These are phyloP conservation scores for Dinothrombium tinctorium DNA, from an alignment of 1,140 invertebrate species.

Conservation along the genomic window DNA sequence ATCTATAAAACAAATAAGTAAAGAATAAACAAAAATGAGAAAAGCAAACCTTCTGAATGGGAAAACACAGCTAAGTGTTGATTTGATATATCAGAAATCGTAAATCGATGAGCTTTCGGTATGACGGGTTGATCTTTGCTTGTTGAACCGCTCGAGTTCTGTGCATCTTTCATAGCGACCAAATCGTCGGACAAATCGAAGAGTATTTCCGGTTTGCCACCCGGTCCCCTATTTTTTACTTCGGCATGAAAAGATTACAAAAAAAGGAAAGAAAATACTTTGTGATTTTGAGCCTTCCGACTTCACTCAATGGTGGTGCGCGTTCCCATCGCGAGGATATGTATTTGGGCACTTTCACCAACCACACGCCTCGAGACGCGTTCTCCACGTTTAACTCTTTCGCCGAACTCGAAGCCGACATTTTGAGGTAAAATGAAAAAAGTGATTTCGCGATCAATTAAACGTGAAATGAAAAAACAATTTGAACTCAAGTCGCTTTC, in stretches of 20 bases:
- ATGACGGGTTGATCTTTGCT: conserved; percentile 36
- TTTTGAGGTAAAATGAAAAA: too few species aligned
- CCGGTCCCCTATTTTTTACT: conserved; percentile 16
- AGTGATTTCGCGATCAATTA: too few species aligned
- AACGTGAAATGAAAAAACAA: too few species aligned
- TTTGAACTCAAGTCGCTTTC: too few species aligned
- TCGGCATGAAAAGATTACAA: not conserved
- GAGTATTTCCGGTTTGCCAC: conserved; percentile 43
- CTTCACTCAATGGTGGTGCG: conserved; percentile 43
- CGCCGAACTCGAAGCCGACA: not conserved
- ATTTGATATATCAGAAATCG: conserved; percentile 59
- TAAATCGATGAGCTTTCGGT: conserved; percentile 66
- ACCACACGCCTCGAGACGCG: conserved; percentile 53
- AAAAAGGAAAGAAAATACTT: conserved; percentile 26
- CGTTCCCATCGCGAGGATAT: conserved; percentile 73
- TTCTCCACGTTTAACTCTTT: conserved; percentile 8
- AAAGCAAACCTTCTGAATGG: conserved; percentile 32
- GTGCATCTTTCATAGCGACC: conserved; percentile 17
- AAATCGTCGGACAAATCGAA: conserved; percentile 40
- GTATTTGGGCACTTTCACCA: conserved; percentile 89
- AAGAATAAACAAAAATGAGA: too few species aligned
- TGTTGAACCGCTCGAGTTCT: conserved; percentile 34
- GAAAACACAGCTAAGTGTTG: conserved; percentile 75
- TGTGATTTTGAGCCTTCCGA: conserved; percentile 48
- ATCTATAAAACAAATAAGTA: too few species aligned